Percentiles rank a stretch among this genome's conserved stretches.
These are phyloP conservation scores for Caranx ignobilis DNA, from an alignment of 2,113 vertebrate species.

Conservation along the genomic window DNA sequence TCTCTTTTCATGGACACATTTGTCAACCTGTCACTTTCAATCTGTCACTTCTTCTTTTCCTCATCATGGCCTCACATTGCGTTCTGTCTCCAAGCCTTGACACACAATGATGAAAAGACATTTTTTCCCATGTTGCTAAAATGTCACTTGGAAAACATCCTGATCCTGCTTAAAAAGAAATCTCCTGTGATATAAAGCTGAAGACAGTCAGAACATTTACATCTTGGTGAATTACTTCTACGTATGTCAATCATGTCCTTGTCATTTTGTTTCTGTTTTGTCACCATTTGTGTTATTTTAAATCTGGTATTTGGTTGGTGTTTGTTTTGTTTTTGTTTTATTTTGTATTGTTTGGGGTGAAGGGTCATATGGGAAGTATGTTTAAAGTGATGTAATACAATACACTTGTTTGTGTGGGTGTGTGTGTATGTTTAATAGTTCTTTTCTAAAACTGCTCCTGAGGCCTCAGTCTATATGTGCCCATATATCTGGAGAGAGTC, in stretches of 20 bases:
- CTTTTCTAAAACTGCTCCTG: background rate
- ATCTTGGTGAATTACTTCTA: background rate
- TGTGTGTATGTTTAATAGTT: background rate
- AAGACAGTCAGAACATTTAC: too few relatives aligned
- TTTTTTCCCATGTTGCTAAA: conserved; percentile 40
- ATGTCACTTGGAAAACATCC: background rate
- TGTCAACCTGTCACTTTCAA: conserved; percentile 84
- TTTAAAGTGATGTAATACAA: background rate
- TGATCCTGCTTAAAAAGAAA: background rate
- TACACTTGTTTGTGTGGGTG: background rate
- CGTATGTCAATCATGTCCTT: background rate
- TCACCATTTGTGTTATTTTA: too few relatives aligned
- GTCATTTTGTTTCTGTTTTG: too few relatives aligned
- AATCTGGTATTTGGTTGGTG: too few relatives aligned
- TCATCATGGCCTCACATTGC: conserved; percentile 70
- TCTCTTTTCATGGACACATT: conserved; percentile 83
- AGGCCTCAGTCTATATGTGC: background rate
- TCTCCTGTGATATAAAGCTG: background rate
- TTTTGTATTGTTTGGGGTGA: too few relatives aligned
- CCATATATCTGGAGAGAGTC: background rate
- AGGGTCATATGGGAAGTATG: too few relatives aligned
- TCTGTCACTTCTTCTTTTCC: conserved; percentile 77
- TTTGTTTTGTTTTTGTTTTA: too few relatives aligned
- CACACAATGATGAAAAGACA: conserved; percentile 74
- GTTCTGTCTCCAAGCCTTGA: conserved; percentile 73